Evolutionary conservation across 2,113 vertebrate species (phyloP).

Genomic region (Elaphurus davidianus): DNA sequence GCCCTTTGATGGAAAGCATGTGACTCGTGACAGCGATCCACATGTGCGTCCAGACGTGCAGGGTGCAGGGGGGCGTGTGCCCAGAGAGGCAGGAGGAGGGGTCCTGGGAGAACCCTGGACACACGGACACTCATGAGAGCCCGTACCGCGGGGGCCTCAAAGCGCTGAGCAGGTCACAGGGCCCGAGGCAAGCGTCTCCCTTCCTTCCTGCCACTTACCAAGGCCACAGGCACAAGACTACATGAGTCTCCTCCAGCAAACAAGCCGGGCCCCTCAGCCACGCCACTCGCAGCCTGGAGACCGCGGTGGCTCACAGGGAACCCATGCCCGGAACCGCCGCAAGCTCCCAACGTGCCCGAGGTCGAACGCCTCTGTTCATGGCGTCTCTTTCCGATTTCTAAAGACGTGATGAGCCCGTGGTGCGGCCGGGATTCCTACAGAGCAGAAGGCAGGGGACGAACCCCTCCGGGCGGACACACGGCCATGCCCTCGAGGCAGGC

Average conservation of each 20-base stretch:
- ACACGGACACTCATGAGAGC: accelerated
- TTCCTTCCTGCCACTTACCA: background rate
- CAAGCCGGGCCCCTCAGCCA: background rate
- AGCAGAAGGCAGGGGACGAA: background rate
- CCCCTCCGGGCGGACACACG: accelerated
- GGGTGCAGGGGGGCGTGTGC: accelerated
- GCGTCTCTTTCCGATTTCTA: background rate
- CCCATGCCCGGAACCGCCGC: accelerated
- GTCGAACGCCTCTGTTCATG: accelerated
- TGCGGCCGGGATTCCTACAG: background rate
- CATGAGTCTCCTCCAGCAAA: background rate
- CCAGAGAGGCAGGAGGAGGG: accelerated
- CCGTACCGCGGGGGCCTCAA: background rate
- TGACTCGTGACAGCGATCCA: background rate
- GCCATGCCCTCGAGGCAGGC: accelerated
- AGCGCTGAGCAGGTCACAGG: no score
- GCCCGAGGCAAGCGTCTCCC: background rate
- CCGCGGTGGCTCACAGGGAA: background rate
- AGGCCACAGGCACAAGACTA: background rate
- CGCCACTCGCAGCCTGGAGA: no score
- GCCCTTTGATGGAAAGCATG: background rate
- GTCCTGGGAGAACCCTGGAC: background rate
- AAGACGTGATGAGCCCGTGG: background rate
- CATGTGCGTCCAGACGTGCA: accelerated
- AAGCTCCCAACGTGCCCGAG: background rate